These are phyloP conservation scores for Eptesicus fuscus DNA, from an alignment of 2,113 vertebrate species.

Conservation along the genomic window DNA sequence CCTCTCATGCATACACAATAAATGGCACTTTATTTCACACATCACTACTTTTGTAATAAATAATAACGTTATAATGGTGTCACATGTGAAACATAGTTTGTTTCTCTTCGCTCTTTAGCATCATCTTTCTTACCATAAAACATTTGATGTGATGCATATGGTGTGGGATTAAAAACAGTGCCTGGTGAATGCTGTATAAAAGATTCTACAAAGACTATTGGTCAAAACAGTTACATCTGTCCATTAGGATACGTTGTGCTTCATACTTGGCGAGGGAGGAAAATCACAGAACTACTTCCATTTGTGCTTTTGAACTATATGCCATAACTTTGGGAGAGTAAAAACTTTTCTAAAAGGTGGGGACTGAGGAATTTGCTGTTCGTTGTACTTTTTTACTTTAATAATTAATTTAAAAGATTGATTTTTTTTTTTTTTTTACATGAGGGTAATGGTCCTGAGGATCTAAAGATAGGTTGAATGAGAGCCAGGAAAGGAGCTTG, in stretches of 20 bases:
- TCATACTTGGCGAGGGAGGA: background rate
- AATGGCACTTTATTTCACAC: slow-evolving; percentile 8
- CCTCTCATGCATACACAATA: background rate
- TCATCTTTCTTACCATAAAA: background rate
- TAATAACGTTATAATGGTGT: background rate
- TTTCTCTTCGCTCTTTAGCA: background rate
- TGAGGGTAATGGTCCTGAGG: background rate
- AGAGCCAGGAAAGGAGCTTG: background rate
- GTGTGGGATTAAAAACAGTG: slow-evolving; percentile 12
- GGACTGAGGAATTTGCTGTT: background rate
- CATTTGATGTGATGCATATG: background rate
- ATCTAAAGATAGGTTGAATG: background rate
- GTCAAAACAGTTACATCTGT: background rate
- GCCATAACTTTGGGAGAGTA: background rate
- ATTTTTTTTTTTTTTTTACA: background rate
- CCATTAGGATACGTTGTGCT: background rate
- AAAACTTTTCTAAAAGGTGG: slow-evolving; percentile 8
- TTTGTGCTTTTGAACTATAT: background rate
- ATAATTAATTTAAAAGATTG: background rate
- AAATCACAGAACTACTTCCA: background rate
- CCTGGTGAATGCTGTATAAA: background rate
- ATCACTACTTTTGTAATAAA: background rate
- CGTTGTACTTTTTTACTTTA: background rate
- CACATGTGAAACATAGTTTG: background rate
- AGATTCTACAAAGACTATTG: background rate